Base-by-base conservation (phyloP, 2,888 invertebrate genomes). In the Plagiodera versicolora region DNA sequence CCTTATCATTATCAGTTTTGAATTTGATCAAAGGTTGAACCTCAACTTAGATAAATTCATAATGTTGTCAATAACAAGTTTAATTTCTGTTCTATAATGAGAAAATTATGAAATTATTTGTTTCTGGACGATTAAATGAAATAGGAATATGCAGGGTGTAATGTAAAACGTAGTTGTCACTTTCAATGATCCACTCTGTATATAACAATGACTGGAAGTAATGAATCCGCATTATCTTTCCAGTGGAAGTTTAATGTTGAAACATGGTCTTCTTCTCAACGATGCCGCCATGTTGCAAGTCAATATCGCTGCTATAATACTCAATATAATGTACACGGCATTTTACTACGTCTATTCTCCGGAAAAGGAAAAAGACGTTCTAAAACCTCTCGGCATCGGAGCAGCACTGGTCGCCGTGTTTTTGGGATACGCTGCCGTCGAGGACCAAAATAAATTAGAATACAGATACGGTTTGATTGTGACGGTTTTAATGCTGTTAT, bases 271-370 rank as follows among this genome's bases (percentile, higher is more conserved):
- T 66, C 83, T 94, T 47, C 82, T 94, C 62, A 82, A 86, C 49
- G 94, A 95, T 75, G 80, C 83, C 67, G 87, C 87, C 0, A 92
- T 93, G 88, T 87, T 91, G 50, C 85, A 84, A 73, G 90, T 93
- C 17, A 95, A 94, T 79, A 74, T 89, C 52, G 85, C 89, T 72
- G 94, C 92, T 64, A 81, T 90, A 61, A 79, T 84, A 0, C 80
- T 92, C 53, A 94, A 91, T 77, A 74, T 86, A 1, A 62, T 85
- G 2, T 95, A 93, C 76, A 78, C 87, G 61, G 65, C 83, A 63
- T 80, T 89, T 56, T 95, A 86, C 80, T 90, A 87, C 75, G 74
- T 83, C 55, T 92, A 88, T 73, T 81, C 89, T 0, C 78, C 79
- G 71, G 82, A 83, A 56, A 86, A 84, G 75, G 69, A 65, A 56